Percentiles rank a stretch among this genome's conserved stretches.
These are phyloP conservation scores for Zenarchopterus dispar DNA, from an alignment of 2,797 vertebrate genomes.

Conservation along the genomic window DNA sequence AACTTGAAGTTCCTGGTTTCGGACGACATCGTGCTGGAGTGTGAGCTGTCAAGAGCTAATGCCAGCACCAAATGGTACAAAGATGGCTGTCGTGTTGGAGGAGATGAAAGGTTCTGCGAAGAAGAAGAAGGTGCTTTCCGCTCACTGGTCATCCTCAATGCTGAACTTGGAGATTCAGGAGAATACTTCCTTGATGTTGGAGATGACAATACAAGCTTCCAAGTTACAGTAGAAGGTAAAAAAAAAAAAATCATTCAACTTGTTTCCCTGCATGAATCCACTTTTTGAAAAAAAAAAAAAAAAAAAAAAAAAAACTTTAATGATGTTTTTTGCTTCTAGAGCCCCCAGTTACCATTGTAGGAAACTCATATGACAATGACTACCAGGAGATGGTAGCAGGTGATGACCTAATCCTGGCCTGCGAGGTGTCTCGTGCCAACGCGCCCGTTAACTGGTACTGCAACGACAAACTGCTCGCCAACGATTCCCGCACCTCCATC, in stretches of 20 bases:
- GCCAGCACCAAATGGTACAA: conserved; percentile 91
- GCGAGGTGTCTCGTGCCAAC: conserved; percentile 85
- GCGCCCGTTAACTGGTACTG: conserved; percentile 91
- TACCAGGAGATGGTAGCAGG: conserved; percentile 82
- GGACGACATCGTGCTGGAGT: conserved; percentile 89
- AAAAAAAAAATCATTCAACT: not conserved
- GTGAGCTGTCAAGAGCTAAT: conserved; percentile 86
- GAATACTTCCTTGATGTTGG: conserved; percentile 90
- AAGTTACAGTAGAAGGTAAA: conserved; percentile 89
- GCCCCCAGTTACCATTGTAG: conserved; percentile 86
- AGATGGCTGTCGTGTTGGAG: conserved; percentile 85
- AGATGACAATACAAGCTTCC: conserved; percentile 89
- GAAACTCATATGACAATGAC: conserved; percentile 77
- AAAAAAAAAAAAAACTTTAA: no score
- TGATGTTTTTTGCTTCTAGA: conserved; percentile 67
- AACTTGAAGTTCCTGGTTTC: conserved; percentile 72
- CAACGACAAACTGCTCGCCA: conserved; percentile 85
- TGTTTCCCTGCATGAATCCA: not conserved
- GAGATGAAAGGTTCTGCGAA: conserved; percentile 85
- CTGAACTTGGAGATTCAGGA: conserved; percentile 85
- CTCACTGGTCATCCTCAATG: conserved; percentile 85
- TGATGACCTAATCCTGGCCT: conserved; percentile 89
- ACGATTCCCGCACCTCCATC: conserved; percentile 80
- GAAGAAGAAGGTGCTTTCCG: conserved; percentile 88
- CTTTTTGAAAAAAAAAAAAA: not conserved